Percentiles rank a stretch among this genome's conserved stretches.
phyloP scores from a whole-genome alignment of 2,888 invertebrate species.

The Chrysolina haemoptera region DNA sequence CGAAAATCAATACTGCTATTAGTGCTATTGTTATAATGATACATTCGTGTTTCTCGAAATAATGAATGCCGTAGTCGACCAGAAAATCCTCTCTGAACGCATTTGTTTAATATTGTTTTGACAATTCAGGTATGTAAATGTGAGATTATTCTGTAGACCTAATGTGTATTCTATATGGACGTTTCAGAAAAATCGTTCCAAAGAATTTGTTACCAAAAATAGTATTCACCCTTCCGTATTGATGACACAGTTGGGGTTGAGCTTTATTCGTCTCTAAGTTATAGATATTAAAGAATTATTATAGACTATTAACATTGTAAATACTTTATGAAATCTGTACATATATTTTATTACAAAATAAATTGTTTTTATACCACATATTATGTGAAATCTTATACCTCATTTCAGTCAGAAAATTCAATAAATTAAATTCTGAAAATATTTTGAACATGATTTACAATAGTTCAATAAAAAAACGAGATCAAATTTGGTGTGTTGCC shows the following conservation, averaged over 20 bases:
- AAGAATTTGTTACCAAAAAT: slow-evolving; percentile 37
- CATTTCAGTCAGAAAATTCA: too few relatives aligned
- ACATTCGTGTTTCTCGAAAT: too few relatives aligned
- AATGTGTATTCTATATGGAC: not conserved
- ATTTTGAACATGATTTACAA: too few relatives aligned
- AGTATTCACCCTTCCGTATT: slow-evolving; percentile 29
- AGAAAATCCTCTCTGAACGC: not conserved
- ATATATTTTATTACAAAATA: slow-evolving; percentile 21
- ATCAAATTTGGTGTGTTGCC: too few relatives aligned
- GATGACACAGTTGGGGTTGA: not conserved
- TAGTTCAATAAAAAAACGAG: too few relatives aligned
- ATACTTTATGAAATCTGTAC: slow-evolving; percentile 14
- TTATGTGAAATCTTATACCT: not conserved
- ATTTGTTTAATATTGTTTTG: too few relatives aligned
- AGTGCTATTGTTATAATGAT: too few relatives aligned
- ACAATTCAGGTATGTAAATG: too few relatives aligned
- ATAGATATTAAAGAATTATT: not conserved
- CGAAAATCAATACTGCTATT: too few relatives aligned
- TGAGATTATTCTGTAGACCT: not conserved
- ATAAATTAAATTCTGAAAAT: too few relatives aligned
- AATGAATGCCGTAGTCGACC: not conserved
- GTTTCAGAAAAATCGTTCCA: slow-evolving; percentile 6
- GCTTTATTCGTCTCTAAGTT: slow-evolving; percentile 2
- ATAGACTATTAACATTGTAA: slow-evolving; percentile 2
- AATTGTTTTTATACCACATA: slow-evolving; percentile 4